A percentile compares a stretch with the other conserved stretches of the same genome.
Conservation (phyloP, 2,888 invertebrate species). For the Hybos culiciformis region DNA sequence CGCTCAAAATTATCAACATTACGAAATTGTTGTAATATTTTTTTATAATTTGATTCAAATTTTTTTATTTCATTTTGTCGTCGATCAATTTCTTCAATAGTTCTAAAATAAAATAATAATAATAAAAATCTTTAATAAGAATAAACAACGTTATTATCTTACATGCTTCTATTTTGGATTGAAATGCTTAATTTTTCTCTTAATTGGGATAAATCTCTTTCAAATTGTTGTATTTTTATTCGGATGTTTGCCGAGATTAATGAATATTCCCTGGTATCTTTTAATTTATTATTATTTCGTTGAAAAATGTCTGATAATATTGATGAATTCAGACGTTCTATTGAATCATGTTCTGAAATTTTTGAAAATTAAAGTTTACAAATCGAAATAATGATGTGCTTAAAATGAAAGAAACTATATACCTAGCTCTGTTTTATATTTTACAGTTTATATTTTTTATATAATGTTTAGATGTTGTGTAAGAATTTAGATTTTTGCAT, state of each 20-base stretch:
- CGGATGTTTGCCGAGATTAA: conserved; percentile 45
- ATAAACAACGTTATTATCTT: conserved; percentile 23
- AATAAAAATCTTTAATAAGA: not conserved
- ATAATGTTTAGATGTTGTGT: not conserved
- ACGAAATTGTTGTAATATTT: conserved; percentile 17
- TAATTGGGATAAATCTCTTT: conserved; percentile 44
- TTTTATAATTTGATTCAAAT: conserved; percentile 44
- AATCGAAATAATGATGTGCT: too few relatives aligned
- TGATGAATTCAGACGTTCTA: conserved; percentile 47
- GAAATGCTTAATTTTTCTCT: conserved; percentile 42
- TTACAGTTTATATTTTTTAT: too few relatives aligned
- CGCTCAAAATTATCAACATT: conserved; percentile 5
- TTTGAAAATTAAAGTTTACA: too few relatives aligned
- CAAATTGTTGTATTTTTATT: conserved; percentile 46
- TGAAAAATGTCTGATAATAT: conserved; percentile 46
- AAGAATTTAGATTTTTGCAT: not conserved
- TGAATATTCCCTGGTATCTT: conserved; percentile 43
- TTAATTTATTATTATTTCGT: too few relatives aligned
- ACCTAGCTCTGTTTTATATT: too few relatives aligned
- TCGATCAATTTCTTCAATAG: conserved; percentile 47
- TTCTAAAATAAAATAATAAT: conserved; percentile 32
- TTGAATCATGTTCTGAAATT: conserved; percentile 51
- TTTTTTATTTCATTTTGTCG: conserved; percentile 46
- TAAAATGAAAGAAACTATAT: too few relatives aligned
- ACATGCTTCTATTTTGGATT: conserved; percentile 24